Evolutionary conservation across 1,140 invertebrate genomes (phyloP).

Genomic region (Mizuhopecten yessoensis): DNA sequence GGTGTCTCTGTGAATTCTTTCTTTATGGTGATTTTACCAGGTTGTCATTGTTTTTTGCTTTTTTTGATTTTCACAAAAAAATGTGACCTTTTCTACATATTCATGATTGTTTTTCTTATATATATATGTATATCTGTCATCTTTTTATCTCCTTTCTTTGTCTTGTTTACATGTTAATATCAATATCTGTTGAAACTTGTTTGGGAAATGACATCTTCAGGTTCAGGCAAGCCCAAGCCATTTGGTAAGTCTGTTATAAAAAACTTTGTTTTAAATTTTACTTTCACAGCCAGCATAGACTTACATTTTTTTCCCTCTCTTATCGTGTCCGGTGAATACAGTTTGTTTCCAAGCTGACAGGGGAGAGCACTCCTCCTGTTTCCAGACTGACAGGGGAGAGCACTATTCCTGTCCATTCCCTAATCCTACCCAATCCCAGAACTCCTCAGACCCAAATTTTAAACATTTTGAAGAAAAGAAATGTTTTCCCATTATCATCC

Average conservation of each 20-base stretch:
- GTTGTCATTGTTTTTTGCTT: neutral
- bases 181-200: neutral
- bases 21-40: neutral
- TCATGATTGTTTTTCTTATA: neutral
- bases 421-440: neutral
- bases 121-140: neutral
- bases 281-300: conserved; percentile 36
- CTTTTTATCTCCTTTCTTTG: neutral
- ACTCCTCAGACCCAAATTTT: neutral
- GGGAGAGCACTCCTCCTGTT: too few relatives aligned
- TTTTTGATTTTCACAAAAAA: conserved; percentile 8
- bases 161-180: neutral
- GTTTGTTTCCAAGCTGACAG: too few relatives aligned
- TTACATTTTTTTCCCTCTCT: neutral
- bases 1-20: neutral
- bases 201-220: conserved; percentile 16
- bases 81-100: neutral
- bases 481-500: neutral
- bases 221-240: neutral
- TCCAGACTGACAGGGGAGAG: too few relatives aligned
- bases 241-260: neutral
- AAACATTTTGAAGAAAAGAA: neutral
- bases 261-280: conserved; percentile 8
- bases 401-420: too few relatives aligned
- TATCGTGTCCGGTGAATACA: neutral